Conservation (phyloP, 1,140 invertebrate genomes). For the Orussus abietinus region DNA sequence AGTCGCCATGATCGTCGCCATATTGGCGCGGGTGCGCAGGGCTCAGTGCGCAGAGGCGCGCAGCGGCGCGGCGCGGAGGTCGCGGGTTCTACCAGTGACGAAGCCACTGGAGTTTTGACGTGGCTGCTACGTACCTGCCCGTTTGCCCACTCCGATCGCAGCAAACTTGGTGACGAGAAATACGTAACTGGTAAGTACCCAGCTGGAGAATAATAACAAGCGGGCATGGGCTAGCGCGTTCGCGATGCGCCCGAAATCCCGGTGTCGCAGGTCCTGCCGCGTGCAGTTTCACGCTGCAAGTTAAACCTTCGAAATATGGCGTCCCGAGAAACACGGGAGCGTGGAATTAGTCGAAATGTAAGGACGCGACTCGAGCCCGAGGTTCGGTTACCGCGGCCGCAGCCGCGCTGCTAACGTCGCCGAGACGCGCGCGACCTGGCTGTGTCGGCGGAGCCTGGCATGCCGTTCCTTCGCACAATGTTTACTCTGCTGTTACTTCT, state of each 20-base stretch:
- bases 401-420: no score
- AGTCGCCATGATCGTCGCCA: no score
- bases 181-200: constrained; percentile 89
- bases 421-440: no score
- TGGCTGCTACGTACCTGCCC: constrained; percentile 89
- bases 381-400: no score
- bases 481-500: no score
- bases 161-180: constrained; percentile 90
- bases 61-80: constrained; percentile 24
- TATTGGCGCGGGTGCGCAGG: constrained; percentile 69
- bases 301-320: constrained; percentile 56
- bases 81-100: constrained; percentile 75
- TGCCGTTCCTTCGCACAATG: no score
- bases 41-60: constrained; percentile 29
- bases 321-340: constrained; percentile 44
- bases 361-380: no score
- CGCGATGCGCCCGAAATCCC: constrained; percentile 20
- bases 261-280: constrained; percentile 11
- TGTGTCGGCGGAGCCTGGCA: no score
- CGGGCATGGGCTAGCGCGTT: constrained; percentile 59
- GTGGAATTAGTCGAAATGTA: constrained; percentile 22
- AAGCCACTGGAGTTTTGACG: constrained; percentile 87
- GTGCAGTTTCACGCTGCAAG: constrained; percentile 24
- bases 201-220: constrained; percentile 67
- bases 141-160: constrained; percentile 87